A percentile compares a stretch with the other conserved stretches of the same genome.
phyloP scores from a whole-genome alignment of 2,797 vertebrate species.

The Microctenopoma lineatum region DNA sequence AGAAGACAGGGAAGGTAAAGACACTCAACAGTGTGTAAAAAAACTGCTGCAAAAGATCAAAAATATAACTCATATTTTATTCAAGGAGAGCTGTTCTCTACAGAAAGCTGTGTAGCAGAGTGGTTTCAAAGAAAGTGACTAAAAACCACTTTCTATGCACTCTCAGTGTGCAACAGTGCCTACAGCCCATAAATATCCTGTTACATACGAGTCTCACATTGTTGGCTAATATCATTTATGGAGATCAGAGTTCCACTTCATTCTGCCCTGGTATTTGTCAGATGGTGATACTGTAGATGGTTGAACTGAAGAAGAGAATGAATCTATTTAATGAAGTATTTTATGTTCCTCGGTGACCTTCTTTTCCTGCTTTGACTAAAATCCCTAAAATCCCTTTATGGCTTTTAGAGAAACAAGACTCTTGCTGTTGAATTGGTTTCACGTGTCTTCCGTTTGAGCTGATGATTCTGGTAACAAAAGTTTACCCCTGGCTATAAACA shows the following conservation, averaged over 20 bases:
- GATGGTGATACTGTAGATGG: not conserved
- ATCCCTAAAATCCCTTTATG: slow-evolving; percentile 13
- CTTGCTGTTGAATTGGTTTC: slow-evolving; percentile 9
- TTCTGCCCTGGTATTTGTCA: not conserved
- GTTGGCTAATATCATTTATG: slow-evolving; percentile 5
- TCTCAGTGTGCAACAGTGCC: slow-evolving; percentile 7
- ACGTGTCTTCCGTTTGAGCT: not conserved
- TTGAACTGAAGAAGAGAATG: not conserved
- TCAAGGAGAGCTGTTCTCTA: slow-evolving; percentile 45
- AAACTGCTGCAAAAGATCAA: slow-evolving; percentile 41
- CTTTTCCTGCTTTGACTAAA: slow-evolving; percentile 23
- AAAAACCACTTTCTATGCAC: slow-evolving; percentile 34
- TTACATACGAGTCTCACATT: slow-evolving; percentile 14
- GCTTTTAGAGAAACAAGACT: slow-evolving; percentile 23
- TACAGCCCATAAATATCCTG: slow-evolving; percentile 7
- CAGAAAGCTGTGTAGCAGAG: slow-evolving; percentile 47
- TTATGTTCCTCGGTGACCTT: slow-evolving; percentile 11
- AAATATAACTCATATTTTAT: slow-evolving; percentile 75
- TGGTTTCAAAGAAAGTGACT: slow-evolving; percentile 43
- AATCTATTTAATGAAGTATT: not conserved
- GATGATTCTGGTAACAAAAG: not conserved
- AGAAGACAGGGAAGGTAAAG: slow-evolving; percentile 24
- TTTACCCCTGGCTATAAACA: not conserved
- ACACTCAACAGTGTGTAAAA: not conserved
- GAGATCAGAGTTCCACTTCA: slow-evolving; percentile 3